phyloP scores from a whole-genome alignment of 2,888 invertebrate genomes.

The Eulithis testata region DNA sequence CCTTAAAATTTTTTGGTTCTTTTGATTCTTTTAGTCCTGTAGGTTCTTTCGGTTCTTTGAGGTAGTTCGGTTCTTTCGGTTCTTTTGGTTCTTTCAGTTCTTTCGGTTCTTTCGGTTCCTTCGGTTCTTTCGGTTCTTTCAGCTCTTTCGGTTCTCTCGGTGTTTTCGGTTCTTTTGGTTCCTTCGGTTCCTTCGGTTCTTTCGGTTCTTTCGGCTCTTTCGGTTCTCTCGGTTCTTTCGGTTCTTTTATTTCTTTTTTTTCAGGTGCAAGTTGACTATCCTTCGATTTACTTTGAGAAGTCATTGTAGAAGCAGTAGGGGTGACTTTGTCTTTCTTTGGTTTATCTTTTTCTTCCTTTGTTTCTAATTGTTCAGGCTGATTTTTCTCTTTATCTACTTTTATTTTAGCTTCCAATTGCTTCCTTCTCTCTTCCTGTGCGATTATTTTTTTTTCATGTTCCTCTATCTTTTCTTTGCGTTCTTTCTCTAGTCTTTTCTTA shows the following conservation, averaged over 20 bases:
- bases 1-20: no score
- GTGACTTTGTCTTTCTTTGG: constrained; percentile 11
- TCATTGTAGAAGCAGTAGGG: constrained; percentile 11
- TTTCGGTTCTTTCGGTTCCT: constrained; percentile 1
- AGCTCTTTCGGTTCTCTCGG: no score
- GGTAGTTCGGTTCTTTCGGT: no score
- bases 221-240: no score
- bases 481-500: constrained; percentile 30
- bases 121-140: not conserved
- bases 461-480: constrained; percentile 33
- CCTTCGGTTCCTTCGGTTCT: no score
- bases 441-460: constrained; percentile 36
- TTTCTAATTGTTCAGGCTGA: constrained; percentile 11
- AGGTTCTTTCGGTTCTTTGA: no score
- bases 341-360: constrained; percentile 9
- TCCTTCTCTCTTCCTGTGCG: constrained; percentile 37
- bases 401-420: constrained; percentile 23
- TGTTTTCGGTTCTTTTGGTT: no score
- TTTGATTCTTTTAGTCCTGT: no score
- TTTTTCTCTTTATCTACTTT: constrained; percentile 20
- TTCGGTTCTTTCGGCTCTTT: not conserved
- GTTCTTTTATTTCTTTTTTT: not conserved
- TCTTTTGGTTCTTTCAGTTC: not conserved
- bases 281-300: constrained; percentile 18
- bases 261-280: not conserved